A percentile compares a stretch with the other conserved stretches of the same genome.
Conservation (phyloP, 2,113 vertebrate genomes). For the Nipponia nippon region DNA sequence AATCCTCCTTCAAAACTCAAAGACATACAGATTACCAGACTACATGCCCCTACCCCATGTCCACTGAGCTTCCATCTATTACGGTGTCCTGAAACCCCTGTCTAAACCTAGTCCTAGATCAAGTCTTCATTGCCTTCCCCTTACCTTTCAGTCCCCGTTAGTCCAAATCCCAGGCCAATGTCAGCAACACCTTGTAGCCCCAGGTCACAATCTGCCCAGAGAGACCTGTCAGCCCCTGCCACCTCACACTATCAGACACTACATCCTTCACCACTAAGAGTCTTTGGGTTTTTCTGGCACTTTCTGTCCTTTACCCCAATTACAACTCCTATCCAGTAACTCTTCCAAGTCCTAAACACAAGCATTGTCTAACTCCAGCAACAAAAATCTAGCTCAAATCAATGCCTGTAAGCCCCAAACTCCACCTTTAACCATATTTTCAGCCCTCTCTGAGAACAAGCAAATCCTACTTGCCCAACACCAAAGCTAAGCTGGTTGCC, state of each 20-base stretch:
- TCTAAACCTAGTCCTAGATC: background rate
- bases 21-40: background rate
- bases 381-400: background rate
- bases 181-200: background rate
- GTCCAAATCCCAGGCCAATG: background rate
- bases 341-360: background rate
- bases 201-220: background rate
- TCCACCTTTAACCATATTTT: rapidly evolving
- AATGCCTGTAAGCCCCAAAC: background rate
- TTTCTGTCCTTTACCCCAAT: background rate
- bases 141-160: background rate
- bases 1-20: background rate
- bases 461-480: background rate
- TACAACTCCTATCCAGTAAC: background rate
- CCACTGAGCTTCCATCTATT: background rate
- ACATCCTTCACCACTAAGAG: background rate
- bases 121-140: background rate
- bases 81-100: background rate
- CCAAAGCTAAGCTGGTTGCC: background rate
- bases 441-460: background rate
- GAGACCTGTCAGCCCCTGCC: background rate
- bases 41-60: background rate
- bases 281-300: rapidly evolving
- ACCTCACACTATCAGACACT: background rate
- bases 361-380: background rate